Evolutionary conservation across 2,888 invertebrate species (phyloP).

Genomic region (Agrochola litura): DNA sequence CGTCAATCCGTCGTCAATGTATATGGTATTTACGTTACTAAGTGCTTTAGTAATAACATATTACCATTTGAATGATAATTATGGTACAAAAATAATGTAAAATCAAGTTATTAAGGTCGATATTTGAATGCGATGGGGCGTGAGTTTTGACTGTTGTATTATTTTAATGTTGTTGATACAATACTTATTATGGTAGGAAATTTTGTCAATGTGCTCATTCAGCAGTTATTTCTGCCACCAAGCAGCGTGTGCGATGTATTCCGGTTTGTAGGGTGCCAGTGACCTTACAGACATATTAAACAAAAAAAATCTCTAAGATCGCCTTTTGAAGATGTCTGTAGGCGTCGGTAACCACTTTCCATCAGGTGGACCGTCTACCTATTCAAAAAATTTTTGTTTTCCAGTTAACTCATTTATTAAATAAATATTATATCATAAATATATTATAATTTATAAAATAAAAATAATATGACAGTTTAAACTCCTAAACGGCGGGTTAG

Average conservation of each 20-base stretch:
- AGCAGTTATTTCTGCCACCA: too few species aligned
- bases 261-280: too few species aligned
- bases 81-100: constrained; percentile 64
- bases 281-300: too few species aligned
- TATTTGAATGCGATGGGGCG: constrained; percentile 45
- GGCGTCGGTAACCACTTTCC: background rate
- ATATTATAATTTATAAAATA: background rate
- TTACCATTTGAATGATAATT: constrained; percentile 63
- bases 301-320: background rate
- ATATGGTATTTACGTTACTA: constrained; percentile 60
- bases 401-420: too few species aligned
- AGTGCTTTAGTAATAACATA: constrained; percentile 61
- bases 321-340: background rate
- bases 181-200: background rate
- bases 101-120: constrained; percentile 60
- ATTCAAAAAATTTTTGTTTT: background rate
- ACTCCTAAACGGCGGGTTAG: constrained; percentile 41
- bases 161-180: constrained; percentile 12
- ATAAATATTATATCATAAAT: constrained; percentile 9
- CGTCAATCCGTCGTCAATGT: constrained; percentile 32
- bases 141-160: constrained; percentile 44
- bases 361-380: background rate
- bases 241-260: too few species aligned
- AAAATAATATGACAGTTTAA: constrained; percentile 31
- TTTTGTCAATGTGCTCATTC: constrained; percentile 4